Base-by-base conservation (phyloP, 2,113 vertebrate genomes). In the Cavia porcellus region DNA sequence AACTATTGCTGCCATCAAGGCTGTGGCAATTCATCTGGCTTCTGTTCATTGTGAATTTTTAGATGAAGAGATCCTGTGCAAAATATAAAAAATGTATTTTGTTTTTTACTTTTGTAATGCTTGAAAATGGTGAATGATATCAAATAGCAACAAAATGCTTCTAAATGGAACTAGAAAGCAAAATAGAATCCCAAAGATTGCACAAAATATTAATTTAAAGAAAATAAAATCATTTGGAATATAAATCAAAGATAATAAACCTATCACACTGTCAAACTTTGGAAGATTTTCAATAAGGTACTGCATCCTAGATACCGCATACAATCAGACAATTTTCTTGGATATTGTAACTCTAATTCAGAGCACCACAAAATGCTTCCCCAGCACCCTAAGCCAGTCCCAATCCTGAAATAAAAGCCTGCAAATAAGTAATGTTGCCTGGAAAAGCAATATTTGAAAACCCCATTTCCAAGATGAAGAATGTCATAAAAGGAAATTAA, bases 401-500 rank as follows among this genome's bases (percentile, higher is more conserved):
- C 94, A 96, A 82, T 74, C 55, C 96, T 96, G 90, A 97, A 95
- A 97, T 97, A 96, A 98, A 95, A 97, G 47, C 70, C 47, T 74
- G 90, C 92, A 96, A 96, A 97, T 88, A 95, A 96, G 92, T 96
- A 93, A 97, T 90, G 94, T 92, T 95, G 90, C 94, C 96, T 96
- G 52, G 72, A 88, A 97, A 95, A 96, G 96, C 62, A 96, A 96
- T 92, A 97, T 96, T 96, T 94, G 90, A 93, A 97, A 97, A 97
- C 90, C 87, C 45, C 87, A 97, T 96, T 98, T 96, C 94, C 94
- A 97, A 96, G 92, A 95, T 96, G 85, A 97, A 97, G 81, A 95
- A 92, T 94, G 77, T 96, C 96, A 94, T 96, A 94, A 97, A 96
- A 97, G 96, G 82, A 97, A 97, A 98, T 96, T 97, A 97, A 97